Evolutionary conservation across 2,888 invertebrate species (phyloP).

Genomic region (Allophyes oxyacanthae): DNA sequence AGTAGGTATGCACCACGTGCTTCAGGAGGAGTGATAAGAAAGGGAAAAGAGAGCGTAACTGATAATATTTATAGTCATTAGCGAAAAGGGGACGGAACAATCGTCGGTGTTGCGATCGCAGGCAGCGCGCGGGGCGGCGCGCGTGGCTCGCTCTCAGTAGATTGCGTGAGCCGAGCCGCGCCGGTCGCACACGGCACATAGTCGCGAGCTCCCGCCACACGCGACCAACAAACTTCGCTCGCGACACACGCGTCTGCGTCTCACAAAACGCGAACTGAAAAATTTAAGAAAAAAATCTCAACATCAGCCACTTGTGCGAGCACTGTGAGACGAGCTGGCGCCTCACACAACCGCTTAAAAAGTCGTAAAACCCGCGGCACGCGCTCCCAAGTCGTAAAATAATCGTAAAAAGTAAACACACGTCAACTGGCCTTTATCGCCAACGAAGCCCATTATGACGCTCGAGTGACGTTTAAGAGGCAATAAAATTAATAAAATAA

Average conservation of each 20-base stretch:
- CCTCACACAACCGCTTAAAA: conserved; percentile 83
- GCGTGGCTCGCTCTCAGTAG: conserved; percentile 90
- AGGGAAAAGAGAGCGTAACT: conserved; percentile 85
- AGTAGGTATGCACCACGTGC: conserved; percentile 73
- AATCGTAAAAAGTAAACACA: conserved; percentile 90
- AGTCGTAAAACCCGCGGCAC: conserved; percentile 87
- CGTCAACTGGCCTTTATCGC: conserved; percentile 87
- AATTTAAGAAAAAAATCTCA: conserved; percentile 61
- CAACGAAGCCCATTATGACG: conserved; percentile 87
- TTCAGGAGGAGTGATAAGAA: conserved; percentile 82
- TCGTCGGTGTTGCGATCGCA: conserved; percentile 79
- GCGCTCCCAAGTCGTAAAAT: conserved; percentile 87
- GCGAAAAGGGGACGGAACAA: conserved; percentile 89
- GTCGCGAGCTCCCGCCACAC: conserved; percentile 79
- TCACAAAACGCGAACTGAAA: conserved; percentile 63
- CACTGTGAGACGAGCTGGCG: conserved; percentile 74
- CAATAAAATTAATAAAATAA: conserved; percentile 88
- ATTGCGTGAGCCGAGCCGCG: conserved; percentile 91
- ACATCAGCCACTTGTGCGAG: conserved; percentile 54
- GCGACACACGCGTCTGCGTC: conserved; percentile 74
- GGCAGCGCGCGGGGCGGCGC: conserved; percentile 90
- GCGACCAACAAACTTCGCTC: conserved; percentile 84
- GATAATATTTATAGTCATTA: conserved; percentile 89
- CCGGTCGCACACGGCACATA: conserved; percentile 83
- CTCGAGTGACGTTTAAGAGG: conserved; percentile 88